These are phyloP conservation scores for Dolichopus griseipennis DNA, from an alignment of 2,888 invertebrate genomes.

Conservation along the genomic window DNA sequence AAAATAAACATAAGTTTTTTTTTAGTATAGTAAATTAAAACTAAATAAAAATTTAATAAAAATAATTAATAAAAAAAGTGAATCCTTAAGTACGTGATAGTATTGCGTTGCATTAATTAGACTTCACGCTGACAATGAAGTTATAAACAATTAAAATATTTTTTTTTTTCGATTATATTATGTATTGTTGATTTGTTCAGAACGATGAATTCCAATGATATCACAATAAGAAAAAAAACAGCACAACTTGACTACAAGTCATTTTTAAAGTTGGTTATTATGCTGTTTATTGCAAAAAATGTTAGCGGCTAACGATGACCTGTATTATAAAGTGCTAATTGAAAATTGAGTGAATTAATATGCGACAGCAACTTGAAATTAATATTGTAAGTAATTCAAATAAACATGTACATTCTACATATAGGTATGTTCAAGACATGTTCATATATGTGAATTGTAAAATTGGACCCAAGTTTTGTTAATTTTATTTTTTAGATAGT, in stretches of 20 bases:
- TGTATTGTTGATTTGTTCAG: background rate
- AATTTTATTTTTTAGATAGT: too few species aligned
- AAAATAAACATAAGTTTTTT: too few species aligned
- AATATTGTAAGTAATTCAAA: background rate
- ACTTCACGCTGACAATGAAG: background rate
- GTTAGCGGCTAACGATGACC: background rate
- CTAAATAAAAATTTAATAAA: background rate
- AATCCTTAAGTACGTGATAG: background rate
- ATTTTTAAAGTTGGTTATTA: too few species aligned
- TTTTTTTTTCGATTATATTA: background rate
- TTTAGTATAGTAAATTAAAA: background rate
- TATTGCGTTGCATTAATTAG: background rate
- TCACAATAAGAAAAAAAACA: background rate
- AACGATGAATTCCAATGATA: background rate
- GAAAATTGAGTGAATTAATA: constrained; percentile 1
- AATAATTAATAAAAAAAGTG: background rate
- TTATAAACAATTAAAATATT: constrained; percentile 2
- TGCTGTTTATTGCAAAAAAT: background rate
- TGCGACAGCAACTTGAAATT: background rate
- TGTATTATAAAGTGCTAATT: background rate
- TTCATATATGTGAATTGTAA: too few species aligned
- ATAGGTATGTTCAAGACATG: background rate
- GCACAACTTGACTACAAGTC: too few species aligned
- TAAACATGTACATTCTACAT: background rate
- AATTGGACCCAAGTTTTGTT: too few species aligned